Base-by-base conservation (phyloP, 2,888 invertebrate species). In the Geotrupes spiniger region DNA sequence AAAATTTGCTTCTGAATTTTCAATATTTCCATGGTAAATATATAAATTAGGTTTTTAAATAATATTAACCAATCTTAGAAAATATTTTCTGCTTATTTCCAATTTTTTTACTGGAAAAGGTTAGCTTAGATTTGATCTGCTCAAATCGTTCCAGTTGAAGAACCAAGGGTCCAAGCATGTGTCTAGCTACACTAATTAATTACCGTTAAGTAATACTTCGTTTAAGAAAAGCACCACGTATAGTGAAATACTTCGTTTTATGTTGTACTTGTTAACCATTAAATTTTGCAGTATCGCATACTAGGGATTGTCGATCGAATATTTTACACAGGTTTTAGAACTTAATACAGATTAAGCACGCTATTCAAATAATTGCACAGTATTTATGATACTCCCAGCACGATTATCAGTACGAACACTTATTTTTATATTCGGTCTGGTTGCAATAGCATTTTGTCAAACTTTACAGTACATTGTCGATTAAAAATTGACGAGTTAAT, bases 101-200 rank as follows among this genome's bases (percentile, higher is more conserved):
- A 3, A 31, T 12, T 21, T 21, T 21, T 21, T 21, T 21, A 6
- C 21, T 21, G 21, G 21, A 21, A 21, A 21, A 21, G 21, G 3
- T 21, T 17, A 37, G 37, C 10, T n/a, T 10, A 21, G 16, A 15
- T 15, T 12, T 17, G 38, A 21, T 38, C 16, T 17, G 38, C 11
- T 9, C 26, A 29, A 8, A 27, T 27, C 49, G 52, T 51, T 56
- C 56, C 56, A 56, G 48, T 47, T 56, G 54, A 54, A 48, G 54
- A 56, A 56, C 56, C 44, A 54, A 54, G 56, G 56, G 56, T 56
- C 56, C 56, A 56, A 54, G 41, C 42, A 31, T 11, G 26, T 43
- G 38, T 38, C 28, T 45, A 26, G 27, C 36, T 38, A 10, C 10
- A 39, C 17, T 38, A 14, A 25, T 42, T 8, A 8, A 17, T n/a